Evolutionary conservation across 2,888 invertebrate genomes (phyloP), one percentile per base, ranked within the genome.

Genomic region (Drosophila gaucha): DNA sequence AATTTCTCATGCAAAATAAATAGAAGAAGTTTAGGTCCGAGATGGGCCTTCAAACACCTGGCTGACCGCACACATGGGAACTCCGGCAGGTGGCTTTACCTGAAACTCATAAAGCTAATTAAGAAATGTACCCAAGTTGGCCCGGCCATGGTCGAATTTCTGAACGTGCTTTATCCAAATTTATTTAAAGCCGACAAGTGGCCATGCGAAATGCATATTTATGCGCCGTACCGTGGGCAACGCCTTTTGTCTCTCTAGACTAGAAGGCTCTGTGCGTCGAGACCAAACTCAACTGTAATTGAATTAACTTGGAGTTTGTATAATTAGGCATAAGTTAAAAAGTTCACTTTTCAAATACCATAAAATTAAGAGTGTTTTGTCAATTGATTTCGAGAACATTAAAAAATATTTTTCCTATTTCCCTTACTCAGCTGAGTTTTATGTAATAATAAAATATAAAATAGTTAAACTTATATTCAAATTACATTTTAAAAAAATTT

Each of bases 81-180:
- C 71, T 74, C 28, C 16, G 67, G 57, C 85, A 85, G 88, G 65
- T 89, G 89, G 47, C 51, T 31, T 43, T 31, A 26, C 44, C 38
- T 44, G 62, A 74, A 82, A 82, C 83, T 89, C 86, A 88, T 86
- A 88, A 88, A 88, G 79, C 89, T 89, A 89, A 84, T 84, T 84
- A 87, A 89, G 84, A 86, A 84, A 71, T 89, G 73, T 76, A 65
- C 66, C 78, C 86, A 82, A 88, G 78, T 80, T 86, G 55, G 41
- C 49, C 55, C 5, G 38, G 46, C 41, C 14, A 26, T 20, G 51
- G 22, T 55, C 55, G 56, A 39, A 30, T 51, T 67, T 56, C 46
- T 30, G 33, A 5, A 9, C 18, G 36, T 14, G 31, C 38, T n/a
- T 24, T 16, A 41, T 12, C 16, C 20, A n/a, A 57, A 58, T 70